Evolutionary conservation across 1,140 invertebrate genomes (phyloP), one percentile per base, ranked within the genome.

Genomic region (Cherax destructor): DNA sequence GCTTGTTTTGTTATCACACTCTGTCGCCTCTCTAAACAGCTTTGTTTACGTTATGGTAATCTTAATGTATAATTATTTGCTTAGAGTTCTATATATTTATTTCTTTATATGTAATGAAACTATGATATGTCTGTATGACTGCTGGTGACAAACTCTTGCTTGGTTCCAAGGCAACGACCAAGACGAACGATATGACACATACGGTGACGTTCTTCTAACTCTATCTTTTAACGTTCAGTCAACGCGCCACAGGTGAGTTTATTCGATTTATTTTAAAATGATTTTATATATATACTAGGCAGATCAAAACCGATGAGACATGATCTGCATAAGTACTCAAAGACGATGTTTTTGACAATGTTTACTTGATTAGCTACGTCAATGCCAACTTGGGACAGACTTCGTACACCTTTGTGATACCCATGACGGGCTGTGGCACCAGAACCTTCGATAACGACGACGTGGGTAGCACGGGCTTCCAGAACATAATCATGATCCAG

Each of bases 391-490:
- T 78, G 47, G 91, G 92, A 59, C 78, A 78, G 50, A 81, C 69
- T 24, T 92, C 81, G 24, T 93, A 93, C 81, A 85, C 94, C 0
- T 97, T 97, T 94, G 94, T 94, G 83, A 95, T 97, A n/a, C 96
- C 96, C 41, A 94, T 95, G 83, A 95, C 96, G 61, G 96, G 95
- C 52, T 97, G 96, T 92, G 96, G 96, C 30, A 95, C 95, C 30
- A 74, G 87, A 52, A 95, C 95, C 52, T 95, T 96, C 0, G 95
- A 95, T 13, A 91, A 93, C 13, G 94, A 96, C 16, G 94, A 96
- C 16, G 96, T 96, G 89, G 95, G 95, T 30, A 95, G 96, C 56
- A 94, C 96, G 61, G 89, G 90, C 24, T 92, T 90, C 76, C 74
- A 93, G 81, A 93, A 93, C 50, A 92, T 92, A 79, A 92, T 93